Conservation (phyloP, 2,797 vertebrate species). For the Sebastes steindachneri region DNA sequence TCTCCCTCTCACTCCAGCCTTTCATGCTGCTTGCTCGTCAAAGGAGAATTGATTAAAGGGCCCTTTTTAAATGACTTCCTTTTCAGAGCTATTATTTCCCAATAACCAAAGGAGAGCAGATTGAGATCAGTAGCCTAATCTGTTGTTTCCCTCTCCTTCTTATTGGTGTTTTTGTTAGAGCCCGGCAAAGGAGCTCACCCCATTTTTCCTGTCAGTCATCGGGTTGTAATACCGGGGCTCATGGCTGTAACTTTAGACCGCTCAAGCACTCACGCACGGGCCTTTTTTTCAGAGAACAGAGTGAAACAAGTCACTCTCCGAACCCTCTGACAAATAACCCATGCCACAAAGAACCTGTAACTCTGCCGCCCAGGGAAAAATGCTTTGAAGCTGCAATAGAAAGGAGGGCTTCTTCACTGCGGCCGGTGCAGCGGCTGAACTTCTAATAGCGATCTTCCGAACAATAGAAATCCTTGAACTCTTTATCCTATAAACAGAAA, state of each 20-base stretch:
- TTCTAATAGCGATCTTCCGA: conserved; percentile 6
- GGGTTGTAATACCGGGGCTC: conserved; percentile 84
- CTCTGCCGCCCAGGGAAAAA: conserved; percentile 82
- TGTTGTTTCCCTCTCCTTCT: conserved; percentile 78
- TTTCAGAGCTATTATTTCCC: conserved; percentile 84
- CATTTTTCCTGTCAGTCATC: conserved; percentile 87
- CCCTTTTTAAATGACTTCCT: conserved; percentile 83
- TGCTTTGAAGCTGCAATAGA: conserved; percentile 83
- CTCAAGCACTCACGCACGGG: conserved; percentile 70
- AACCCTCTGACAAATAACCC: conserved; percentile 84
- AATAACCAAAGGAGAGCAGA: conserved; percentile 81
- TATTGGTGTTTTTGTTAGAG: conserved; percentile 83
- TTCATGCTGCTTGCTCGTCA: conserved; percentile 81
- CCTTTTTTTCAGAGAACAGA: conserved; percentile 78
- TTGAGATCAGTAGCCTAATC: conserved; percentile 83
- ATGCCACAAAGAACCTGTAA: conserved; percentile 86
- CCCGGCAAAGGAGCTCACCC: conserved; percentile 74
- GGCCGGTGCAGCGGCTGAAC: conserved; percentile 29
- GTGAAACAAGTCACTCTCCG: conserved; percentile 84
- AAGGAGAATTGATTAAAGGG: conserved; percentile 86
- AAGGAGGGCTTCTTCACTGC: conserved; percentile 72
- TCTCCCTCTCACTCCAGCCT: conserved; percentile 63
- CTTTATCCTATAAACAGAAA: conserved; percentile 33
- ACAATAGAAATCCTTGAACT: conserved; percentile 42
- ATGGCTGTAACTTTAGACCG: conserved; percentile 82